These are phyloP conservation scores for Philantomba maxwellii DNA, from an alignment of 2,113 vertebrate species.

Conservation along the genomic window DNA sequence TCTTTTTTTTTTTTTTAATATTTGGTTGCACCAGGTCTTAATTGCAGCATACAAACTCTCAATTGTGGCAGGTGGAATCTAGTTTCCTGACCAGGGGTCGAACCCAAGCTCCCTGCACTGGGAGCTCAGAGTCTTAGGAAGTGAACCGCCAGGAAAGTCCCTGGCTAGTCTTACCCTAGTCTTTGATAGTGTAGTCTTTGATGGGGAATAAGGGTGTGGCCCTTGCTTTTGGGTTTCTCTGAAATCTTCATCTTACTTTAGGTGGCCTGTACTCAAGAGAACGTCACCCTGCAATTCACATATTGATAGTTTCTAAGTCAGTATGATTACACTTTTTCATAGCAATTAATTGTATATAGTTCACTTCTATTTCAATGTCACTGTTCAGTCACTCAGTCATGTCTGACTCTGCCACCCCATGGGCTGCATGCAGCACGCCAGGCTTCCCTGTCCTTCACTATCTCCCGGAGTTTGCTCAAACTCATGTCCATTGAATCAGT, in stretches of 20 bases:
- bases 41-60: not conserved
- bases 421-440: not conserved
- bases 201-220: not conserved
- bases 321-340: not conserved
- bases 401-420: not conserved
- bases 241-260: not conserved
- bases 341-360: not conserved
- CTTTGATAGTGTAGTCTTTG: not conserved
- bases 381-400: not conserved
- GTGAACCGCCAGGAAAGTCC: not conserved
- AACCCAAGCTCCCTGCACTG: not conserved
- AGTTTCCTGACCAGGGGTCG: not conserved
- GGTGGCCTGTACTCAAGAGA: not conserved
- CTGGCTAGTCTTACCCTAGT: not conserved
- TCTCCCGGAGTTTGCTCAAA: not conserved
- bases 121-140: not conserved
- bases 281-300: not conserved
- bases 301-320: not conserved
- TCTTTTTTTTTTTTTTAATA: not conserved
- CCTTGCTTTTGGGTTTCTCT: not conserved
- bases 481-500: not conserved
- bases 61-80: not conserved
- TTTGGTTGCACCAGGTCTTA: not conserved
- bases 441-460: not conserved
- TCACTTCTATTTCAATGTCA: not conserved